These are phyloP conservation scores for Drosophila miranda DNA, from an alignment of 1,140 invertebrate genomes.

Conservation along the genomic window DNA sequence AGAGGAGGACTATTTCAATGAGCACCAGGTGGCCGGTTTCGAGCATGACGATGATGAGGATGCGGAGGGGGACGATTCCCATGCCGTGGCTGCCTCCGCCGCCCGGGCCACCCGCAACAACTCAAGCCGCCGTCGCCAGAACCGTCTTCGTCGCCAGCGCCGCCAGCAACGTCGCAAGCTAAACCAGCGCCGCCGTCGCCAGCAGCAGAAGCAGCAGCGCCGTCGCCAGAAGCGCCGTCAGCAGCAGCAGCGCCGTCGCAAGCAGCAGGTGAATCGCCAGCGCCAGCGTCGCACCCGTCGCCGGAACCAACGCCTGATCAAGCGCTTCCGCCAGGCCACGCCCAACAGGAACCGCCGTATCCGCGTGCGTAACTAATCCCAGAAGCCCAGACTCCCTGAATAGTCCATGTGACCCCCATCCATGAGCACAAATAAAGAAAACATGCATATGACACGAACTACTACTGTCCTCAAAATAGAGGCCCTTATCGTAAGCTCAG, in stretches of 20 bases:
- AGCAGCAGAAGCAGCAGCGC: constrained; percentile 45
- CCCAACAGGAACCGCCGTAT: constrained; percentile 48
- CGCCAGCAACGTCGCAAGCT: constrained; percentile 47
- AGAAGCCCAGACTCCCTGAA: neutral
- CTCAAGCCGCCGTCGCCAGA: constrained; percentile 32
- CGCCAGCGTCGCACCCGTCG: constrained; percentile 50
- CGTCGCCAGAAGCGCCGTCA: constrained; percentile 54
- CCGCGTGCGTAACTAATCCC: constrained; percentile 31
- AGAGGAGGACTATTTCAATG: constrained; percentile 6
- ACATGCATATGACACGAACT: neutral
- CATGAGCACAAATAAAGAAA: neutral
- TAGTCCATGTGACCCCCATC: no score
- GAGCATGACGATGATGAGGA: constrained; percentile 16
- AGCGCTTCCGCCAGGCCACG: constrained; percentile 52
- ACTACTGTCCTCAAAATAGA: no score
- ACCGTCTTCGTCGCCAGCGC: constrained; percentile 48
- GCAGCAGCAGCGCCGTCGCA: constrained; percentile 56
- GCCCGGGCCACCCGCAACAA: constrained; percentile 24
- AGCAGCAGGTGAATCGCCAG: constrained; percentile 56
- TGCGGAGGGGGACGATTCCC: constrained; percentile 3
- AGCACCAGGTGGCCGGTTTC: constrained; percentile 4
- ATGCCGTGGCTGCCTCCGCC: constrained; percentile 1
- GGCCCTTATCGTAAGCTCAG: no score
- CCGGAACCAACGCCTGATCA: constrained; percentile 42
- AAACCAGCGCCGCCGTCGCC: constrained; percentile 34